Base-by-base conservation (phyloP, 1,140 invertebrate species). In the Papilio polytes region DNA sequence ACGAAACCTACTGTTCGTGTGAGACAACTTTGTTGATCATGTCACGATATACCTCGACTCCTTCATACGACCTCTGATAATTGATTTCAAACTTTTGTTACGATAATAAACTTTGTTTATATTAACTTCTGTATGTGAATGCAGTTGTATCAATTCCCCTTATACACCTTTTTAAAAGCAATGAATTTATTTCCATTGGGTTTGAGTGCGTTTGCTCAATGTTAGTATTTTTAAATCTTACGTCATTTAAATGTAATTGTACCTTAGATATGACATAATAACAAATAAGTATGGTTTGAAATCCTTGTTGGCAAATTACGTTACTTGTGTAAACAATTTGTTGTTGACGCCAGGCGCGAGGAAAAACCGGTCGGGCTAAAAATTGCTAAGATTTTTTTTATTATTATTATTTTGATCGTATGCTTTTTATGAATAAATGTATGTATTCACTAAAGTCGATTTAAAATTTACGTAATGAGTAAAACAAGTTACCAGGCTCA, bases 21-120 rank as follows among this genome's bases (percentile, higher is more conserved):
- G 74, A 53, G 74, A 76, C 74, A 53, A 51, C 20, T 31, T 70
- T 76, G 51, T 74, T 74, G 74, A 76, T 70, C 26, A 26, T 70
- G 26, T 76, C 74, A 76, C 74, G 74, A 76, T 51, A 53, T 26
- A 46, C 20, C 46, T 70, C 13, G 26, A 22, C 74, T 76, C 74
- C 74, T 76, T 76, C 46, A 53, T 26, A 26, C 22, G 74, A 76
- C 74, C 74, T 76, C 44, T 46, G 46, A 51, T 76, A 26, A 51
- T 46, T 20, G 20, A 53, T 76, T 76, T 51, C 9, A 76, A 48
- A 44, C 44, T 53, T 76, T 74, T 20, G 44, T 46, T 48, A 51
- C 73, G 20, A 76, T 76, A 53, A 76, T 46, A 70, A 31, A 36
- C 4, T 36, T 70, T 12, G 20, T 12, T 66, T 66, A 26, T 26